Evolutionary conservation across 2,113 vertebrate genomes (phyloP), one percentile per base, ranked within the genome.

Genomic region (Meleagris gallopavo): DNA sequence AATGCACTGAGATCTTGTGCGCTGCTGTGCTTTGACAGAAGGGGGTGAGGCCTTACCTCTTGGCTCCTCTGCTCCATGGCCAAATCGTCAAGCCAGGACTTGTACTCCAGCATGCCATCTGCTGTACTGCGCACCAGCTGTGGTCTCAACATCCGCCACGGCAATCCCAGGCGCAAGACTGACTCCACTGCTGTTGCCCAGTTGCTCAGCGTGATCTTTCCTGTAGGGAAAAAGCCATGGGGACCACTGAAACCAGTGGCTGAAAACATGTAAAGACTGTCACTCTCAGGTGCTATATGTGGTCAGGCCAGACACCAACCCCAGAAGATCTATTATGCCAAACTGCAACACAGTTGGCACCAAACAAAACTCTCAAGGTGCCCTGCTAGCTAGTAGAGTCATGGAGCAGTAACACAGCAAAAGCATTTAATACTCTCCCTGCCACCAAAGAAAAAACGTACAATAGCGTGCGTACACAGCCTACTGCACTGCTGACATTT

Each of bases 111-210:
- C 46, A 67, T 72, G 41, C 94, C 94, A 0, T 93, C 88, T 0
- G 16, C 12, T 0, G 83, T 64, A 69, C 76, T 91, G 88, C 40
- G 75, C 72, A 96, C 97, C 66, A 97, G 98, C 96, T 99, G 99
- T 0, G 98, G 96, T 43, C 98, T 97, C 87, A 99, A 96, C 95
- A 99, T 98, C 71, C 98, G 92, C 99, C 99, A 99, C 1, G 99
- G 99, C 89, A 99, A 70, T 6, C 98, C 98, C 41, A 99, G 97
- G 4, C 87, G 98, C 81, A 99, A 66, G 20, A 98, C 98, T 0
- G 95, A 97, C 96, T 99, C 99, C 86, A 98, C 96, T 0, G 98
- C 98, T 0, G 83, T 96, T 0, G 98, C 98, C 99, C 99, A 99
- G 93, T 98, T 97, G 17, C 96, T 98, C 55, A 98, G 65, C 1